These are phyloP conservation scores for Gymnarchus niloticus DNA, from an alignment of 2,113 vertebrate species.

Conservation along the genomic window DNA sequence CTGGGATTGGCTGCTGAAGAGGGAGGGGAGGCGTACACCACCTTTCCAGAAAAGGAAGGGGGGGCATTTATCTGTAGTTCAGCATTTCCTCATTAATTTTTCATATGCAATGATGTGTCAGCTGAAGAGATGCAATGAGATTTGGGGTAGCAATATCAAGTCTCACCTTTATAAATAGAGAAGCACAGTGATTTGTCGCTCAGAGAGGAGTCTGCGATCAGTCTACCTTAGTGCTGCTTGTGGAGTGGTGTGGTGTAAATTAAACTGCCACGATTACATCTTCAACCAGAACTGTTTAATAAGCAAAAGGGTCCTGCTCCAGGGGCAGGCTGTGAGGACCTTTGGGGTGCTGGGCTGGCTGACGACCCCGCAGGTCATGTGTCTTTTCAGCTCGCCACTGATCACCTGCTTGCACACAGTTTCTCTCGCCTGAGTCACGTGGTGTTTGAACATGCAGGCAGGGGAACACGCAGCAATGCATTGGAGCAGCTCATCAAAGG, in stretches of 20 bases:
- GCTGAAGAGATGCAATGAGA: constrained; percentile 53
- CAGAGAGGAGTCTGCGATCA: constrained; percentile 26
- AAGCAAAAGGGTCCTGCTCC: neutral
- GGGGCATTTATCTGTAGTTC: constrained; percentile 52
- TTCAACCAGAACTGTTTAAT: neutral
- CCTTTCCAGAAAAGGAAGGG: constrained; percentile 28
- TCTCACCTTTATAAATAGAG: constrained; percentile 67
- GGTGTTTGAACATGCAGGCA: neutral
- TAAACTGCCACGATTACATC: neutral
- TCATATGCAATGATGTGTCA: constrained; percentile 60
- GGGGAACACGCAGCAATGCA: neutral
- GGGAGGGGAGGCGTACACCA: constrained; percentile 21
- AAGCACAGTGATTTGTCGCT: constrained; percentile 45
- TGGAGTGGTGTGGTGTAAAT: neutral
- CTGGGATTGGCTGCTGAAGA: constrained; percentile 19
- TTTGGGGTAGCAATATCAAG: constrained; percentile 63
- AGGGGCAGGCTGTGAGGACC: neutral
- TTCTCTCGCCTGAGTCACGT: neutral
- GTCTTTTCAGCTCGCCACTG: neutral
- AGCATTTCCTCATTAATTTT: constrained; percentile 69
- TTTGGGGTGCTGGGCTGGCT: neutral
- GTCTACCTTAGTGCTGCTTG: constrained; percentile 12
- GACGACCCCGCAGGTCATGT: too few species aligned
- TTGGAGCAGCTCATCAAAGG: neutral
- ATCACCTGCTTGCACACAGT: neutral